Conservation (phyloP, 1,140 invertebrate species). For the Drosophila sproati region DNA sequence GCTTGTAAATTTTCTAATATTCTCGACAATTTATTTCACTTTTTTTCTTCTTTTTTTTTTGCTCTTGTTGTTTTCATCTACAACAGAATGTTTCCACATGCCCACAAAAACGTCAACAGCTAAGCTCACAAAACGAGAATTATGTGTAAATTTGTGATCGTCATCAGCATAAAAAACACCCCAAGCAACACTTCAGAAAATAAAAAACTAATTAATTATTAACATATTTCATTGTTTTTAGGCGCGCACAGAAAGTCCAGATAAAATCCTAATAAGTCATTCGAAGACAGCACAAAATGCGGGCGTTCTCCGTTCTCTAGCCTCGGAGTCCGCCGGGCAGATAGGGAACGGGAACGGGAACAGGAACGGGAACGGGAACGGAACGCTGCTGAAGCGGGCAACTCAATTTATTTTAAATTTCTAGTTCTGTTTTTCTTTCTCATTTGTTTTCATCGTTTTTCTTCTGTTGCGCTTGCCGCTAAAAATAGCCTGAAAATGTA, state of each 20-base stretch:
- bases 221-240: slow-evolving; percentile 73
- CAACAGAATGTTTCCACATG: slow-evolving; percentile 8
- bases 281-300: slow-evolving; percentile 40
- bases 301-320: slow-evolving; percentile 11
- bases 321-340: background rate
- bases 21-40: slow-evolving; percentile 14
- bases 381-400: slow-evolving; percentile 9
- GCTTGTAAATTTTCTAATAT: slow-evolving; percentile 44
- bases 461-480: slow-evolving; percentile 42
- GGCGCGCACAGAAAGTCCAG: slow-evolving; percentile 45
- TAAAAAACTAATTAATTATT: slow-evolving; percentile 71
- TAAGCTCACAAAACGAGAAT: slow-evolving; percentile 33
- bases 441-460: slow-evolving; percentile 17
- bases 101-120: slow-evolving; percentile 55
- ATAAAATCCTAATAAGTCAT: slow-evolving; percentile 72
- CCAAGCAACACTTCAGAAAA: slow-evolving; percentile 14
- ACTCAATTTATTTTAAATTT: slow-evolving; percentile 69
- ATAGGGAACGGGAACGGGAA: slow-evolving; percentile 11
- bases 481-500: slow-evolving; percentile 67
- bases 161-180: slow-evolving; percentile 42
- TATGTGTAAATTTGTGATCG: slow-evolving; percentile 57
- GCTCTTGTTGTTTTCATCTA: too few species aligned
- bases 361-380: slow-evolving; percentile 1
- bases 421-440: slow-evolving; percentile 33
- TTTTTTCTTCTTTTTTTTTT: slow-evolving; percentile 6